Percentiles rank a stretch among this genome's conserved stretches.
Conservation (phyloP, 2,113 vertebrate genomes). For the Craseonycteris thonglongyai region DNA sequence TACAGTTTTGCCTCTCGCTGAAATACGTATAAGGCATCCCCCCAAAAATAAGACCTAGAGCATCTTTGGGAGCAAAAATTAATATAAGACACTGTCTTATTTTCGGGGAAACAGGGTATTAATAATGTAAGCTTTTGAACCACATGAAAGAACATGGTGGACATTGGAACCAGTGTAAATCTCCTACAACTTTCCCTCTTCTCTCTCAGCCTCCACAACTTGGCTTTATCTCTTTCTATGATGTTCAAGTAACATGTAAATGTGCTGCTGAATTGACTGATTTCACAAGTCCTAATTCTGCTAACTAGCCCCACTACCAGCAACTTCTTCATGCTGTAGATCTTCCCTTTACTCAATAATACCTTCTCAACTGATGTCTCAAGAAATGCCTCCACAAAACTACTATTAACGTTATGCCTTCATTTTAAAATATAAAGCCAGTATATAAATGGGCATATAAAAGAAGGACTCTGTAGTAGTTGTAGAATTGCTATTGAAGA, state of each 20-base stretch:
- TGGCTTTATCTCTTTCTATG: not conserved
- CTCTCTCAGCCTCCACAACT: not conserved
- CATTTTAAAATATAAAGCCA: not conserved
- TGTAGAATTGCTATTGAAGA: not conserved
- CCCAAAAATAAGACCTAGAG: too few species aligned
- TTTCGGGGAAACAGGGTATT: not conserved
- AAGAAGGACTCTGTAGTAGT: not conserved
- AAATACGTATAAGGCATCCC: too few species aligned
- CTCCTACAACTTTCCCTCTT: not conserved
- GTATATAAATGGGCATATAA: not conserved
- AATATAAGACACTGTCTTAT: too few species aligned
- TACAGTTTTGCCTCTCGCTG: too few species aligned
- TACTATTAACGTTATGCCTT: not conserved
- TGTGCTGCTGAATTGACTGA: not conserved
- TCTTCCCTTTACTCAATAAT: not conserved
- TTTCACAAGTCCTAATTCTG: not conserved
- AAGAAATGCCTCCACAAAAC: constrained; percentile 21
- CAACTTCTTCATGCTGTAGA: not conserved
- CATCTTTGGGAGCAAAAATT: too few species aligned
- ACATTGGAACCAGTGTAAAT: not conserved
- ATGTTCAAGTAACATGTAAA: not conserved
- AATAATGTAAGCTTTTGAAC: not conserved
- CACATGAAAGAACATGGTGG: not conserved
- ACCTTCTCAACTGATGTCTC: not conserved
- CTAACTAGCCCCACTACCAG: not conserved